Conservation (phyloP, 2,113 vertebrate species). For the Catagonus wagneri region DNA sequence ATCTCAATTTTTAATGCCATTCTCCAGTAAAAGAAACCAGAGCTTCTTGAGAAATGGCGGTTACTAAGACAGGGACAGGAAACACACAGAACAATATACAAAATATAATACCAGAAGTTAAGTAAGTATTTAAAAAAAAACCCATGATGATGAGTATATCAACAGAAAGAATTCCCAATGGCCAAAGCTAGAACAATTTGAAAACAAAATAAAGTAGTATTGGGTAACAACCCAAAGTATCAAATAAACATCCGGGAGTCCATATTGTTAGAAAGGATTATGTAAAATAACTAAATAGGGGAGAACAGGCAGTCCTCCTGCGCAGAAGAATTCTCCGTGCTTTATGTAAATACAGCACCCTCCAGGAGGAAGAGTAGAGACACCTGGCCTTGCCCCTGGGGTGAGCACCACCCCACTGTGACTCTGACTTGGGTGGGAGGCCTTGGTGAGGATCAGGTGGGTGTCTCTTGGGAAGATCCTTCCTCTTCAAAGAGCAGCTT, state of each 20-base stretch:
- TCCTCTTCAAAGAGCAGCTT: too few species aligned
- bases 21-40: neutral
- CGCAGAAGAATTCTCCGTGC: neutral
- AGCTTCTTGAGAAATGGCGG: neutral
- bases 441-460: neutral
- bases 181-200: neutral
- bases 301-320: neutral
- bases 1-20: neutral
- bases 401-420: too few species aligned
- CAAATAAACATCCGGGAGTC: neutral
- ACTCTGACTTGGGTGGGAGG: neutral
- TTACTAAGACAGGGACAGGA: neutral
- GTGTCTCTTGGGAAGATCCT: neutral
- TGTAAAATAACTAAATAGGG: neutral
- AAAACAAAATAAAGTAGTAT: neutral
- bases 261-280: neutral
- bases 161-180: neutral
- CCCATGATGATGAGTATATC: neutral
- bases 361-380: neutral
- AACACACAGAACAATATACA: neutral
- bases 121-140: neutral
- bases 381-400: neutral
- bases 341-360: neutral
- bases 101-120: neutral
- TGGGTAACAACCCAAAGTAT: neutral